Conservation (phyloP, 2,113 vertebrate genomes). For the Naja naja region DNA sequence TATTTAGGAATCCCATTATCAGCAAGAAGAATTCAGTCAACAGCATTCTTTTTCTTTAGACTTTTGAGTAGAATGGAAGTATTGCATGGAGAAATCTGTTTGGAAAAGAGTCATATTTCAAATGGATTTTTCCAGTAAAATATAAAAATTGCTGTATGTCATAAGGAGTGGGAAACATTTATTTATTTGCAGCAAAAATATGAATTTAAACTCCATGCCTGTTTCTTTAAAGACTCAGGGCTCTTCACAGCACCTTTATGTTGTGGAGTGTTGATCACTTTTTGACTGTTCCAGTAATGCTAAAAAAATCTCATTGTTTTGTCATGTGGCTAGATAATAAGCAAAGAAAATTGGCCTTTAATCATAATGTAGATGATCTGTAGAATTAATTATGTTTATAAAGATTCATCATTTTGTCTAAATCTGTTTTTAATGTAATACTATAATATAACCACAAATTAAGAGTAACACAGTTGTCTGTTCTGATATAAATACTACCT, state of each 20-base stretch:
- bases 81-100: not conserved
- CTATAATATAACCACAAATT: constrained; percentile 11
- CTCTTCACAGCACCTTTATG: not conserved
- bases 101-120: not conserved
- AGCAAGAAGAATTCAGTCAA: constrained; percentile 28
- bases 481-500: not conserved
- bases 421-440: constrained; percentile 3
- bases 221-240: not conserved
- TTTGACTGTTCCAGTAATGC: not conserved
- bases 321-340: not conserved
- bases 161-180: not conserved
- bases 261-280: not conserved
- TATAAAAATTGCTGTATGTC: not conserved
- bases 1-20: not conserved
- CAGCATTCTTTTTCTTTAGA: not conserved
- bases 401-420: not conserved
- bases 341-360: not conserved
- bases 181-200: not conserved
- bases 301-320: not conserved
- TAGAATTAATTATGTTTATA: not conserved
- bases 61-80: not conserved
- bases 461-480: constrained; percentile 4
- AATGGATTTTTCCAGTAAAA: not conserved
- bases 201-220: not conserved
- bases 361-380: not conserved